Conservation (phyloP, 2,113 vertebrate species). For the Noturus placidus region DNA sequence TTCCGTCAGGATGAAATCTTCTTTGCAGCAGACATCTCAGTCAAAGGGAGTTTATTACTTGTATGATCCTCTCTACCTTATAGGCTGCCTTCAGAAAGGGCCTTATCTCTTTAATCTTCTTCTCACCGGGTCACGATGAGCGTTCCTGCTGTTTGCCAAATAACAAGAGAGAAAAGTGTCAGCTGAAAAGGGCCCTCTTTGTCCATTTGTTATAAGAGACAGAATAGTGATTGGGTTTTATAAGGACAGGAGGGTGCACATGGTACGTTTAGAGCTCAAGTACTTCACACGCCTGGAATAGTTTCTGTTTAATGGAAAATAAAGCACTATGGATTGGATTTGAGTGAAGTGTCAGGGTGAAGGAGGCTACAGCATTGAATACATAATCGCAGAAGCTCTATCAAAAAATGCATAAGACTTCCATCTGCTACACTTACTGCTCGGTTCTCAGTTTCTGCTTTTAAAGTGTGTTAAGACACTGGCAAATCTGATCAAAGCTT, state of each 20-base stretch:
- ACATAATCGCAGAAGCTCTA: conserved; percentile 41
- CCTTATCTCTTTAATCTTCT: conserved; percentile 52
- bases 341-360: conserved; percentile 25
- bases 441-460: conserved; percentile 16
- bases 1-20: conserved; percentile 23
- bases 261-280: conserved; percentile 43
- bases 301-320: conserved; percentile 58
- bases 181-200: conserved; percentile 42
- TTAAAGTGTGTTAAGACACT: conserved; percentile 19
- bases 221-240: conserved; percentile 61
- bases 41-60: conserved; percentile 46
- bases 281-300: conserved; percentile 58
- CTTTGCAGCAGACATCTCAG: conserved; percentile 22
- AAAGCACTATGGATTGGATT: conserved; percentile 48
- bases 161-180: conserved; percentile 57
- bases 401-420: conserved; percentile 45
- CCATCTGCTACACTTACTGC: conserved; percentile 35
- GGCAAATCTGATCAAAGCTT: conserved; percentile 30
- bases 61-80: conserved; percentile 41
- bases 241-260: conserved; percentile 51
- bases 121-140: conserved; percentile 46
- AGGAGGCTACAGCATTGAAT: conserved; percentile 39
- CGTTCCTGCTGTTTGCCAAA: conserved; percentile 56
- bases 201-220: conserved; percentile 61
- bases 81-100: not conserved